Base-by-base conservation (phyloP, 2,888 invertebrate species). In the Drosophila lacicola region DNA sequence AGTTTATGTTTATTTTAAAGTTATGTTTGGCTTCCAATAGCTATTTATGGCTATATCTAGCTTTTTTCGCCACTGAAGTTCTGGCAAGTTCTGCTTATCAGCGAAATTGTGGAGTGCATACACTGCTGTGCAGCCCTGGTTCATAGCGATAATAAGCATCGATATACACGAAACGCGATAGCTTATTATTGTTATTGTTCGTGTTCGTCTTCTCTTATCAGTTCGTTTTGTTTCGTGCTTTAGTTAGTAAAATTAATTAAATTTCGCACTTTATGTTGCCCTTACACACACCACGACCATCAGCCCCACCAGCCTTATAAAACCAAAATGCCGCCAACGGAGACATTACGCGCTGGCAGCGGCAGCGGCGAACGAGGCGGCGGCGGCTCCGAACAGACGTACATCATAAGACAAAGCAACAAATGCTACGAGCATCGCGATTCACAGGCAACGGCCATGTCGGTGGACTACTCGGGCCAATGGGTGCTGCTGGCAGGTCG, bases 401-500 rank as follows among this genome's bases (percentile, higher is more conserved):
- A 85, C 66, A 85, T 91, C 11, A 74, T 90, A 9, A 86, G 91
- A 8, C 92, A 91, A 55, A 92, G 90, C 74, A 89, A 86, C 73
- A 91, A 90, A 69, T 80, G 81, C 14, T 92, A 91, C 58, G 98
- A 98, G 90, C 97, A 97, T 91, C 94, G 96, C 69, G 98, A 98
- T 53, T 93, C 98, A 44, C 95, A 98, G 94, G 98, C 98, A 4
- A 98, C 96, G 88, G 96, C 97, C 17, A 98, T 98, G 97, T 97
- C 98, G 64, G 95, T 98, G 41, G 92, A 92, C 64, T 91, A 91
- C 47, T 95, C 96, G 5, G 98, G 98, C 1, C 95, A 95, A 88
- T 96, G 95, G 93, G 96, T 97, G 45, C 93, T 98, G 54, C 93
- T 98, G 74, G 98, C 98, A 17, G 98, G 98, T 93, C 89, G 95